Conservation (phyloP, 2,113 vertebrate species). For the Amphilophus citrinellus region DNA sequence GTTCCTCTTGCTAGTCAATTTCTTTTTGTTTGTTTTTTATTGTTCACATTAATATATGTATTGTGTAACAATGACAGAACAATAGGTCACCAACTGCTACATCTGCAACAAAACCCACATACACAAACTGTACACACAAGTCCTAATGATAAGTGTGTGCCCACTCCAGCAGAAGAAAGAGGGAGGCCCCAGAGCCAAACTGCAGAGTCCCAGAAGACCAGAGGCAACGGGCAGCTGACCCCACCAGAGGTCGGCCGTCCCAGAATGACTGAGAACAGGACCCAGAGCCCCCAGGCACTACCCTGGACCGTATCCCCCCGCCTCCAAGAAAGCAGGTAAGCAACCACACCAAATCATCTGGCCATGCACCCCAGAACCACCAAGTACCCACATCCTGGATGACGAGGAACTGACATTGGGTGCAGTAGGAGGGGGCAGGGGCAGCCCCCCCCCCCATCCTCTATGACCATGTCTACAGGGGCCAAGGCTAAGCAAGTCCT, state of each 20-base stretch:
- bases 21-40: background rate
- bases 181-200: too few species aligned
- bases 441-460: background rate
- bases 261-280: background rate
- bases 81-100: background rate
- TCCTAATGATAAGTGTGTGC: too few species aligned
- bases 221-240: background rate
- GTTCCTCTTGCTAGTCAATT: background rate
- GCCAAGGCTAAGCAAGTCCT: too few species aligned
- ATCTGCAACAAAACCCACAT: too few species aligned
- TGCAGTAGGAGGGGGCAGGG: background rate
- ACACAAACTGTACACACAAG: too few species aligned
- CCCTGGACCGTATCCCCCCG: background rate
- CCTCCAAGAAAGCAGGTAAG: background rate
- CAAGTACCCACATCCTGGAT: background rate
- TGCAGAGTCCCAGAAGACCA: background rate
- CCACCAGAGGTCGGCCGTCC: background rate
- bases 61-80: background rate
- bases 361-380: background rate
- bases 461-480: too few species aligned
- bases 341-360: background rate
- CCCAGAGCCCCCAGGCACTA: background rate
- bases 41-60: background rate
- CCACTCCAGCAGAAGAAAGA: background rate
- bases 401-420: background rate